Evolutionary conservation across 2,888 invertebrate genomes (phyloP).

Genomic region (Drosophila ezoana): DNA sequence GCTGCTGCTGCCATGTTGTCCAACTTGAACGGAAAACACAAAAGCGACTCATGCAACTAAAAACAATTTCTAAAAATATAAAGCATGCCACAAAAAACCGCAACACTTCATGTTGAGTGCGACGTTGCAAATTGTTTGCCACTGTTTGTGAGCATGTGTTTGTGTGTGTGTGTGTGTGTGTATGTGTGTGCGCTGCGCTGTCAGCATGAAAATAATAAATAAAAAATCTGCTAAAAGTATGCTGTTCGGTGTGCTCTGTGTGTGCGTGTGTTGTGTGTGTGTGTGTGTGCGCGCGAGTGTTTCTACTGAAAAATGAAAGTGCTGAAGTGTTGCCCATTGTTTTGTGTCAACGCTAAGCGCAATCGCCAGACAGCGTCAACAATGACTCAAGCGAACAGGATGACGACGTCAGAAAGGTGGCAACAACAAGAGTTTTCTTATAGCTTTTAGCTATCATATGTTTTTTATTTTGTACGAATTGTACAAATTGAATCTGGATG

Average conservation of each 20-base stretch:
- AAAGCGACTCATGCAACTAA: slow-evolving; percentile 59
- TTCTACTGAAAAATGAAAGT: slow-evolving; percentile 69
- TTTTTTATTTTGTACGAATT: neutral
- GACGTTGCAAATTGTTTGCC: slow-evolving; percentile 71
- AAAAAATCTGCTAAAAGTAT: slow-evolving; percentile 69
- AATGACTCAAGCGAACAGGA: slow-evolving; percentile 24
- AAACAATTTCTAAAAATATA: slow-evolving; percentile 80
- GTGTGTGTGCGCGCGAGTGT: slow-evolving; percentile 32
- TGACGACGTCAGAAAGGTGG: slow-evolving; percentile 30
- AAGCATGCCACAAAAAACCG: slow-evolving; percentile 65
- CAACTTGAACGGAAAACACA: slow-evolving; percentile 42
- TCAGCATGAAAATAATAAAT: slow-evolving; percentile 71
- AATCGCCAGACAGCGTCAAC: slow-evolving; percentile 40
- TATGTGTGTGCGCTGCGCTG: slow-evolving; percentile 25
- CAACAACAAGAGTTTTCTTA: slow-evolving; percentile 11
- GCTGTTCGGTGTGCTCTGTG: slow-evolving; percentile 20
- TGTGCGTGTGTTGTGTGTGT: slow-evolving; percentile 25
- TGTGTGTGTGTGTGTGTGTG: slow-evolving; percentile 5
- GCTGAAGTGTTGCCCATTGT: slow-evolving; percentile 78
- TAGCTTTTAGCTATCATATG: neutral
- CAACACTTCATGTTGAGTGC: slow-evolving; percentile 77
- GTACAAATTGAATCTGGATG: neutral
- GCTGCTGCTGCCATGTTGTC: slow-evolving; percentile 19
- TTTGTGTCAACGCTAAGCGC: slow-evolving; percentile 67
- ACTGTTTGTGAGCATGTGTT: slow-evolving; percentile 17